These are phyloP conservation scores for Gymnosoma rotundatum DNA, from an alignment of 2,888 invertebrate genomes.

Conservation along the genomic window DNA sequence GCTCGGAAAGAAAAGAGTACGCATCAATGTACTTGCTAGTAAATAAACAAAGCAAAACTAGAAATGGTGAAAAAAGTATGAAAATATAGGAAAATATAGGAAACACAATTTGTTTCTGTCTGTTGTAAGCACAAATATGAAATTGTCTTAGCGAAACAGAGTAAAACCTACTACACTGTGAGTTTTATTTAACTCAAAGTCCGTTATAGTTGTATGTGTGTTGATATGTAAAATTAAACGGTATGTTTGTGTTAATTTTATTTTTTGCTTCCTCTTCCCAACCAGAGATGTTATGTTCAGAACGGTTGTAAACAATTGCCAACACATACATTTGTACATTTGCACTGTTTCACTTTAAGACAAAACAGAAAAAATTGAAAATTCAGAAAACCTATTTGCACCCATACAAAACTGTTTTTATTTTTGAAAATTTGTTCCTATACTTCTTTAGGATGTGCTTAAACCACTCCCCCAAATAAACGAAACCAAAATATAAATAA, in stretches of 20 bases:
- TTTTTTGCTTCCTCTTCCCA: conserved; percentile 36
- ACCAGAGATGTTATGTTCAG: conserved; percentile 5
- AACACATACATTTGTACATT: conserved; percentile 2
- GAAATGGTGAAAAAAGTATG: conserved; percentile 60
- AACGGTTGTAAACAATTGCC: conserved; percentile 11
- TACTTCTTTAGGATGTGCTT: conserved; percentile 61
- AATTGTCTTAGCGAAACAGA: not conserved
- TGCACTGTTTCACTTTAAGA: conserved; percentile 7
- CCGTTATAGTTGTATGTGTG: conserved; percentile 7
- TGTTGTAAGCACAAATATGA: not conserved
- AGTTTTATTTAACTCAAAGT: conserved; percentile 39
- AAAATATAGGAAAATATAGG: not conserved
- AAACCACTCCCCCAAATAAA: conserved; percentile 69
- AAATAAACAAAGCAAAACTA: conserved; percentile 41
- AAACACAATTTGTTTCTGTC: not conserved
- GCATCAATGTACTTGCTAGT: not conserved
- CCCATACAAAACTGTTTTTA: conserved; percentile 51
- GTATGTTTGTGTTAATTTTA: conserved; percentile 5
- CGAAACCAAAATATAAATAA: conserved; percentile 44
- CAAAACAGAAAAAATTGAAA: conserved; percentile 22
- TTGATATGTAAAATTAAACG: not conserved
- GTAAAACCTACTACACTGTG: conserved; percentile 19
- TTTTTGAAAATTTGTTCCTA: conserved; percentile 2
- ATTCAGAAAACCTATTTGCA: conserved; percentile 38
- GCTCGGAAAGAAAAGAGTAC: not conserved